Conservation (phyloP, 2,888 invertebrate genomes). For the Caenorhabditis sp. region DNA sequence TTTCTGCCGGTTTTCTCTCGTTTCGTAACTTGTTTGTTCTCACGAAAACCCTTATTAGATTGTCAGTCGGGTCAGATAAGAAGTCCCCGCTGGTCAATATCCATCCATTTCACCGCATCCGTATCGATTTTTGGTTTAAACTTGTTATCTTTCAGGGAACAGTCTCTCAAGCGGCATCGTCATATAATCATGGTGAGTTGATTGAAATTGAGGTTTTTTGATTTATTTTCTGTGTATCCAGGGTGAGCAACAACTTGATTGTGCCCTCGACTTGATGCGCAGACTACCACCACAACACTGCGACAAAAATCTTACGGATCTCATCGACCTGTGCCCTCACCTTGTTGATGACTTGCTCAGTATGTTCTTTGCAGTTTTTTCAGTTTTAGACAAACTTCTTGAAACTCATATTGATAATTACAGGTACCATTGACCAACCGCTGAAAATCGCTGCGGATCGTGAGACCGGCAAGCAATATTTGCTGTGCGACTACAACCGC, state of each 20-base stretch:
- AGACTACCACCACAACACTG: slow-evolving; percentile 99
- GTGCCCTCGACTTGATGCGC: slow-evolving; percentile 98
- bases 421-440: slow-evolving; percentile 92
- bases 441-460: slow-evolving; percentile 95
- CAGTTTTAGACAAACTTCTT: too few species aligned
- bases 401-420: background rate
- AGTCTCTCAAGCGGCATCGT: background rate
- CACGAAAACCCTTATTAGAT: slow-evolving; percentile 4
- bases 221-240: slow-evolving; percentile 12
- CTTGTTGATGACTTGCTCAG: slow-evolving; percentile 71
- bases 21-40: slow-evolving; percentile 38
- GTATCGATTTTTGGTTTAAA: background rate
- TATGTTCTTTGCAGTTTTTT: slow-evolving; percentile 16
- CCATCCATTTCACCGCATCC: background rate
- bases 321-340: slow-evolving; percentile 90
- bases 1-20: slow-evolving; percentile 26
- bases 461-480: slow-evolving; percentile 95
- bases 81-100: background rate
- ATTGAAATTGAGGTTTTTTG: too few species aligned
- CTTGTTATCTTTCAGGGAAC: slow-evolving; percentile 23
- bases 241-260: slow-evolving; percentile 89
- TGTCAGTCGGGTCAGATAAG: background rate
- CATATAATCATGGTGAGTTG: slow-evolving; percentile 36
- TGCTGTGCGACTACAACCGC: slow-evolving; percentile 98
- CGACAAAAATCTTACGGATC: slow-evolving; percentile 97